A percentile compares a stretch with the other conserved stretches of the same genome.
phyloP scores from a whole-genome alignment of 2,797 vertebrate species.

The Falco novaeseelandiae region DNA sequence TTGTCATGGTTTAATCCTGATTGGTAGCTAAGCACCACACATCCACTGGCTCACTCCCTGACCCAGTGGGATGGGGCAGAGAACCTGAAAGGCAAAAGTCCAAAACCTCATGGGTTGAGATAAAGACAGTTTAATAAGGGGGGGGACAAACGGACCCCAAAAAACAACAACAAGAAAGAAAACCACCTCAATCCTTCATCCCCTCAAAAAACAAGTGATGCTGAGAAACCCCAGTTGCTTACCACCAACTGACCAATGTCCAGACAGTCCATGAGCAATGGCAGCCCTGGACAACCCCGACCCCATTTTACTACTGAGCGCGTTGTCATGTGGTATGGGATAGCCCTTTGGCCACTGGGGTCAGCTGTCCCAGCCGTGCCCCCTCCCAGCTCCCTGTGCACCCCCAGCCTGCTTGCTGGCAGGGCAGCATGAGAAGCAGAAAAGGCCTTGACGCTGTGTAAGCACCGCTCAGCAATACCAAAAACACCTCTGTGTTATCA shows the following conservation, averaged over 20 bases:
- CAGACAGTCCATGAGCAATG: background rate
- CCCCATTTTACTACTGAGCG: background rate
- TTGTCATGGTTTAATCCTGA: background rate
- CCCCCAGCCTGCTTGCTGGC: background rate
- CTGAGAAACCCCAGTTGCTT: fast-evolving
- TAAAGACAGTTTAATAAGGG: background rate
- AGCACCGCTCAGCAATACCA: background rate
- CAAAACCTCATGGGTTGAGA: background rate
- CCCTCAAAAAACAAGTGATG: background rate
- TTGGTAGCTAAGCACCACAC: background rate
- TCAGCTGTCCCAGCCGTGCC: background rate
- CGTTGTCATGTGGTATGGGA: too few species aligned
- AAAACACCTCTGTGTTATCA: background rate
- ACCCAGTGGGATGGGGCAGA: background rate
- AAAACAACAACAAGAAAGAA: background rate
- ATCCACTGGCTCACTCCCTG: background rate
- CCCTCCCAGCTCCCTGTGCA: background rate
- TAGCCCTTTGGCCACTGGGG: background rate
- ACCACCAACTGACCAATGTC: background rate
- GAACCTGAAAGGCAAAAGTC: background rate
- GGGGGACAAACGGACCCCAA: too few species aligned
- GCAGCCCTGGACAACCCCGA: background rate
- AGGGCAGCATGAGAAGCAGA: background rate
- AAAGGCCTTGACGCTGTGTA: background rate
- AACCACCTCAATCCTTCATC: background rate